These are phyloP conservation scores for Pachypeltis micranthus DNA, from an alignment of 1,140 invertebrate genomes.

Conservation along the genomic window DNA sequence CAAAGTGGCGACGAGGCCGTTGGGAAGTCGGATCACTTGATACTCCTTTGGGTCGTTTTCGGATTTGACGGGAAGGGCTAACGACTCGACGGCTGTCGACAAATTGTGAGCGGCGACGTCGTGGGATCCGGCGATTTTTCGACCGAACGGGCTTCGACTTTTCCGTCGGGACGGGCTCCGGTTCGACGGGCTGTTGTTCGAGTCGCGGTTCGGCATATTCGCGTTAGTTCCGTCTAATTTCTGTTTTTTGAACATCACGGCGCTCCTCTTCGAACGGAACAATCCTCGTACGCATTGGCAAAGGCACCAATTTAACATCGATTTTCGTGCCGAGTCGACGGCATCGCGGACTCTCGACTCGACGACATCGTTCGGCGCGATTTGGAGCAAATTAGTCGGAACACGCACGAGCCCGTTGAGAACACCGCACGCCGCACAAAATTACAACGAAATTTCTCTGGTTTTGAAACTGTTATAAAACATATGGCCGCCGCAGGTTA, in stretches of 20 bases:
- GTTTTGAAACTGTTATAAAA: neutral
- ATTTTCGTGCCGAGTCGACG: neutral
- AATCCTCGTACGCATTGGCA: neutral
- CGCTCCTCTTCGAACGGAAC: neutral
- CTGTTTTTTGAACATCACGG: neutral
- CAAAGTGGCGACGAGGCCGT: constrained; percentile 21
- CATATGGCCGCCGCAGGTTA: neutral
- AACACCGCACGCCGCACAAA: neutral
- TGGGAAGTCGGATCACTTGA: constrained; percentile 18
- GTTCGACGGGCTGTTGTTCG: too few species aligned
- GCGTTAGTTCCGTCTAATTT: neutral
- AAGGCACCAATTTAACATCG: neutral
- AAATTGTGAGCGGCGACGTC: too few species aligned
- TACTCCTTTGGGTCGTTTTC: constrained; percentile 21
- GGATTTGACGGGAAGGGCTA: constrained; percentile 13
- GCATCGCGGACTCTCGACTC: neutral
- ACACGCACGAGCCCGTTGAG: neutral
- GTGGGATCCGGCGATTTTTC: too few species aligned
- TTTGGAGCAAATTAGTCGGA: neutral
- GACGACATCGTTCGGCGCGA: neutral
- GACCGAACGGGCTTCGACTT: neutral
- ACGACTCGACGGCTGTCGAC: neutral
- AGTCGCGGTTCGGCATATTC: neutral
- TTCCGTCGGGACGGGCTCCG: neutral
- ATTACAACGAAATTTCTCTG: neutral